Evolutionary conservation across 2,888 invertebrate species (phyloP), one percentile per base, ranked within the genome.

Genomic region (Andrena camellia): DNA sequence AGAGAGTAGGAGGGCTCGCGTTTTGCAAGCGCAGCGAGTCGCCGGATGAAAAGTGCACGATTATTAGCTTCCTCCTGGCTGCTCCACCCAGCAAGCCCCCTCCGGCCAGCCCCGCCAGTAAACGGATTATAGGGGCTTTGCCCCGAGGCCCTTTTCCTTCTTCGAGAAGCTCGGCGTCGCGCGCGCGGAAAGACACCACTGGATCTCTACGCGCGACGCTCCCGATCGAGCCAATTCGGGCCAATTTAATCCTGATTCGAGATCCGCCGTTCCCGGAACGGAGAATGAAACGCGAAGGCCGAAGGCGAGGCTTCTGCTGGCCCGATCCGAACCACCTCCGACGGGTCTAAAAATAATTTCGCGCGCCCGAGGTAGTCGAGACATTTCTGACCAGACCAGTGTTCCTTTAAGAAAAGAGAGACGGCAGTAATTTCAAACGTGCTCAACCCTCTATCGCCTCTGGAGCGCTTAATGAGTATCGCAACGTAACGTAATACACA

Each of bases 241-340:
- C 69, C 86, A 81, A 86, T 86, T 85, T 86, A 81, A 85, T 81
- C 81, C 81, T 77, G 83, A 86, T 85, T 86, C 83, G 81, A 83
- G 85, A 78, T 77, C 78, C 70, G 71, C 26, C 74, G 77, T 72
- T 76, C 77, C 59, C 35, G 57, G 77, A 78, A 82, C 68, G 78
- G 62, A 74, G 81, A 81, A 85, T 81, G 81, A 81, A 78, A 78
- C 68, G 35, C 57, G 62, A 78, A 81, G 67, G 67, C 52, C 69
- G 71, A 59, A 66, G 54, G n/a, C 6, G 4, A 17, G 23, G n/a
- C 33, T n/a, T 33, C 31, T 57, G 54, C 54, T 26, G 20, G 20
- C 26, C 57, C 3, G 23, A 10, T 23, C 1, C 20, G 10, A 10
- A 23, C 57, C 23, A 23, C 57, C 23, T 23, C 23, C 10, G 57